Evolutionary conservation across 1,140 invertebrate genomes (phyloP), one percentile per base, ranked within the genome.

Genomic region (Pseudomyrmex flavicornis): DNA sequence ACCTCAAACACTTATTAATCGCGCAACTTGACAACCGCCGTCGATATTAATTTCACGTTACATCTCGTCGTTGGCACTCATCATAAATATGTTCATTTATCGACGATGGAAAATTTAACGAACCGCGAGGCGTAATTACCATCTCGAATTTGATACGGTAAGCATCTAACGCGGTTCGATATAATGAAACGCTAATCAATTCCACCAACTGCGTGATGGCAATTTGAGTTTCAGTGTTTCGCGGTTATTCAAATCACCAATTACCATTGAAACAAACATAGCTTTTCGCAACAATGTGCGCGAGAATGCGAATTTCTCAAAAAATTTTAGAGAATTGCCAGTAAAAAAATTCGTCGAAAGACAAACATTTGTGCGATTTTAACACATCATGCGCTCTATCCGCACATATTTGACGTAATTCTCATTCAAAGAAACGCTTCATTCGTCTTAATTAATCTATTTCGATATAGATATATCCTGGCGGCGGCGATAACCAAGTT

Each of bases 1-100:
- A 56, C 17, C 10, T 77, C 4, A 26, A 48, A 15, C 15, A 26
- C 26, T 48, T 26, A 70, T 80, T 70, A 80, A 79, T 79, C 12
- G 46, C 15, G 54, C 52, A 59, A 59, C 20, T 56, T 4, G 48
- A 77, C 56, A 59, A 2, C 17, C 52, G 69, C 58, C 22, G 10
- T 52, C 12, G 3, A 7, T 58, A 70, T 70, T 54, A 80, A 80
- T 70, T 80, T 59, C 66, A 20, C 10, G 44, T 80, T 80, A 26
- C 62, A 54, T 46, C 8, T 13, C 15, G n/a, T 22, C 17, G 5
- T 15, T 56, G 35, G 35, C 35, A 35, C 35, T 35, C 35, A 35
- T 48, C 10, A 12, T n/a, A 68, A 77, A 77, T 46, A 20, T 15
- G 20, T 68, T 80, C 22, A 70, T 80, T 58, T 20, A 70, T 20